Base-by-base conservation (phyloP, 2,888 invertebrate genomes). In the Linyphia triangularis region DNA sequence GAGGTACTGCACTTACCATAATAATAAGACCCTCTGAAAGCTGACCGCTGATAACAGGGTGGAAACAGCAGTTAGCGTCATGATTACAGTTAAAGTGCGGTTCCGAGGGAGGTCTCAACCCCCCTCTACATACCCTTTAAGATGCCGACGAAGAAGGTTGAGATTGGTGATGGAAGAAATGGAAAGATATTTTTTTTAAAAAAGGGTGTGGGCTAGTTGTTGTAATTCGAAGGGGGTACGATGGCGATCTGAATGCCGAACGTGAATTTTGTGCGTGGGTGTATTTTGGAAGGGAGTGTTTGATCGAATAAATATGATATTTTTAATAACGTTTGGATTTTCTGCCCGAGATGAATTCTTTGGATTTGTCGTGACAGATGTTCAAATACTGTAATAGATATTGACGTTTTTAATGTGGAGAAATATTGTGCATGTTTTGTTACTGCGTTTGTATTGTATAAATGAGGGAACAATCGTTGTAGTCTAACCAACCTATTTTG, bases 21-120 rank as follows among this genome's bases (percentile, higher is more conserved):
- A 75, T 75, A 83, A 51, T 51, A 26, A 63, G 9, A 28, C 13
- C 67, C 33, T 22, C 33, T 57, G 19, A 57, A 59, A 37, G 59
- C 84, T 84, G 75, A 75, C 84, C 84, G 75, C 43, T 75, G 75
- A 67, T 75, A 69, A 65, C 67, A 75, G 28, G 26, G 51, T 69
- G 33, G 43, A 51, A 84, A 43, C 75, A 57, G 84, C 75, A 84
- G 73, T 84, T 84, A 84, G 67, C 67, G 75, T 75, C 67, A 83
- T 28, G 51, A 63, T 61, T 63, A 37, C 73, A 65, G 72, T 83
- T 63, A 30, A 26, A 51, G 22, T 24, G 65, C 51, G 43, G 63
- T 83, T 83, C 63, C 63, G 63, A 63, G 63, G 65, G 73, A n/a
- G 16, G 51, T 0, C 5, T 4, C 5, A 9, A n/a, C 13, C n/a